Evolutionary conservation across 2,888 invertebrate species (phyloP), one percentile per base, ranked within the genome.

Genomic region (Eupelmus urozonus): DNA sequence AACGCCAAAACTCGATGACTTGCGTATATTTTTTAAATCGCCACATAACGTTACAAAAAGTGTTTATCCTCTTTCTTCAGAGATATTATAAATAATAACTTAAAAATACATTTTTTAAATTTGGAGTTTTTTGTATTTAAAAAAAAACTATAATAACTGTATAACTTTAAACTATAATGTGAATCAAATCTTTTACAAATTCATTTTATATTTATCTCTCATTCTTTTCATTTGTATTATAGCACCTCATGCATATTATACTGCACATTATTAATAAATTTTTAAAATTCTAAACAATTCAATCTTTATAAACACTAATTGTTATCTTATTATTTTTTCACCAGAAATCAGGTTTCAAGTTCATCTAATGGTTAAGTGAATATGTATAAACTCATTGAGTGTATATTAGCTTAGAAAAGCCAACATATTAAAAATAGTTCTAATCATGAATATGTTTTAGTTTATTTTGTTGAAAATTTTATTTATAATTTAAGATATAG

Each of bases 261-360:
- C 34, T 57, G 57, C 57, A 57, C 55, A 29, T 65, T 20, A 49
- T 65, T n/a, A n/a, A 65, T 4, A 45, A 45, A 45, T 57, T 34
- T 62, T 40, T 40, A 45, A 29, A 62, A 18, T 27, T 13, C 18
- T 1, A 23, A 13, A 27, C 42, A 11, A 20, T 25, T 40, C 62
- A n/a, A 20, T 13, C 45, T 16, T 57, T 25, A 49, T 65, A 1
- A 25, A 2, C 42, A 65, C 45, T 65, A 65, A 65, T 65, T 65
- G 1, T 49, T 23, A 27, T 65, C 1, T 49, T 45, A 45, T n/a
- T n/a, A n/a, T n/a, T 63, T 65, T 3, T 60, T 60, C 7, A 49
- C 65, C 65, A 65, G 65, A 65, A 49, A 65, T 27, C 49, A 29
- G 29, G 34, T 59, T 59, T 16, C 23, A 59, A 5, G n/a, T 59